Percentiles rank a stretch among this genome's conserved stretches.
These are phyloP conservation scores for Nyctibius grandis DNA, from an alignment of 2,797 vertebrate species.

Conservation along the genomic window DNA sequence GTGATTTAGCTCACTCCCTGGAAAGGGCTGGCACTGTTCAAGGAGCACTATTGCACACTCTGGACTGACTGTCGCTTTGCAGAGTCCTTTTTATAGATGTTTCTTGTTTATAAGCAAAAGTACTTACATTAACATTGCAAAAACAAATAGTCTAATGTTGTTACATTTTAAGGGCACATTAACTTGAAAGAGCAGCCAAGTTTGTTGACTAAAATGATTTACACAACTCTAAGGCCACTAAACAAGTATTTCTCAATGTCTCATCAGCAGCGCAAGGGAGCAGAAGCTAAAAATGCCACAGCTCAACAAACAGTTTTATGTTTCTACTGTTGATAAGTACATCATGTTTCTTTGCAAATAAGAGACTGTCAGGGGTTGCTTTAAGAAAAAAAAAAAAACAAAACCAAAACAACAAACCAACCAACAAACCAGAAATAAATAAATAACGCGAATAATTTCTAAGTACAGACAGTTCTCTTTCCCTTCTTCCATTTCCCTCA, in stretches of 20 bases:
- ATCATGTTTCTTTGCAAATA: neutral
- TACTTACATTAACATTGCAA: neutral
- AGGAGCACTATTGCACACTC: neutral
- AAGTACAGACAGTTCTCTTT: neutral
- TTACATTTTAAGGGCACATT: constrained; percentile 33
- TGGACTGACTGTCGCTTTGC: neutral
- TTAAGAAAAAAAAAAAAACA: neutral
- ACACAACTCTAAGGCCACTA: constrained; percentile 23
- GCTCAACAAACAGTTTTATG: constrained; percentile 35
- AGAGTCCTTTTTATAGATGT: constrained; percentile 9
- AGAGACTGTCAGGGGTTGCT: neutral
- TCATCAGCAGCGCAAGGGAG: constrained; percentile 32
- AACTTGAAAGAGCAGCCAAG: constrained; percentile 32
- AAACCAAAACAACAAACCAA: neutral
- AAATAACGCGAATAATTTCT: neutral
- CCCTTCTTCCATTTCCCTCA: neutral
- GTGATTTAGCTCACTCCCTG: neutral
- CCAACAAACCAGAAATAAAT: neutral
- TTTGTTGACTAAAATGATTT: constrained; percentile 50
- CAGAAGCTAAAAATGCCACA: constrained; percentile 44
- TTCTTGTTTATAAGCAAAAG: constrained; percentile 28
- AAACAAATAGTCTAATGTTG: constrained; percentile 29
- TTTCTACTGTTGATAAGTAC: constrained; percentile 7
- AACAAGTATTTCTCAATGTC: constrained; percentile 54
- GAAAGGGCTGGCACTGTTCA: neutral